A percentile compares a stretch with the other conserved stretches of the same genome.
Evolutionary conservation across 2,797 vertebrate genomes (phyloP).

Genomic region (Lates japonicus): DNA sequence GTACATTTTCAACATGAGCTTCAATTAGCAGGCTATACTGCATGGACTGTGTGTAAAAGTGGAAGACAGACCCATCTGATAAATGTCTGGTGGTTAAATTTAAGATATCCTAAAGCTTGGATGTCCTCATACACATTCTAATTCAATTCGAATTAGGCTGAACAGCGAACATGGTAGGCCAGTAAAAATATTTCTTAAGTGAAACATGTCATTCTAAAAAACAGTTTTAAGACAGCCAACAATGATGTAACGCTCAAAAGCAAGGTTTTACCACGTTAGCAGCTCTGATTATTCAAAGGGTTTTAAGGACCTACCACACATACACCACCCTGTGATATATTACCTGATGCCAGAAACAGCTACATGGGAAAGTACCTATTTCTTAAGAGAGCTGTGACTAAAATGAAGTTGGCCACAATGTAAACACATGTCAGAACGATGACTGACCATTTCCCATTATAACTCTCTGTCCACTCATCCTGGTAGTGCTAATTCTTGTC

Average conservation of each 20-base stretch:
- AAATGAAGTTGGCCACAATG: slow-evolving; percentile 80
- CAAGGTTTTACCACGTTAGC: slow-evolving; percentile 19
- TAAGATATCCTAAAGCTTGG: not conserved
- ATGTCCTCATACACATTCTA: slow-evolving; percentile 1
- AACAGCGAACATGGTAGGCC: not conserved
- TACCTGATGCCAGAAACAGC: slow-evolving; percentile 74
- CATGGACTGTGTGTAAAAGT: not conserved
- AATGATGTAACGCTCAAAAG: slow-evolving; percentile 8
- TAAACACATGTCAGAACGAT: slow-evolving; percentile 80
- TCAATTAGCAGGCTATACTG: not conserved
- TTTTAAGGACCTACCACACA: slow-evolving; percentile 46
- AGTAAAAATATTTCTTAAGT: not conserved
- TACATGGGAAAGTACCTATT: slow-evolving; percentile 81
- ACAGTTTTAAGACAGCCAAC: not conserved
- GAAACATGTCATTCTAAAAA: not conserved
- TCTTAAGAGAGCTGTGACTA: slow-evolving; percentile 75
- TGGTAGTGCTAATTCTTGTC: slow-evolving; percentile 75
- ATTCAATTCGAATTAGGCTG: not conserved
- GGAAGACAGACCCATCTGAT: not conserved
- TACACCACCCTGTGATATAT: slow-evolving; percentile 63
- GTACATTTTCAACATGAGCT: not conserved
- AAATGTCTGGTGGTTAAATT: not conserved
- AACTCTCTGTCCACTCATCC: slow-evolving; percentile 82
- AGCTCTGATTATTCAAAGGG: slow-evolving; percentile 40
- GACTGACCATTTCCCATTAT: slow-evolving; percentile 79